Conservation (phyloP, 1,140 invertebrate genomes). For the Ctenoplectra terminalis region DNA sequence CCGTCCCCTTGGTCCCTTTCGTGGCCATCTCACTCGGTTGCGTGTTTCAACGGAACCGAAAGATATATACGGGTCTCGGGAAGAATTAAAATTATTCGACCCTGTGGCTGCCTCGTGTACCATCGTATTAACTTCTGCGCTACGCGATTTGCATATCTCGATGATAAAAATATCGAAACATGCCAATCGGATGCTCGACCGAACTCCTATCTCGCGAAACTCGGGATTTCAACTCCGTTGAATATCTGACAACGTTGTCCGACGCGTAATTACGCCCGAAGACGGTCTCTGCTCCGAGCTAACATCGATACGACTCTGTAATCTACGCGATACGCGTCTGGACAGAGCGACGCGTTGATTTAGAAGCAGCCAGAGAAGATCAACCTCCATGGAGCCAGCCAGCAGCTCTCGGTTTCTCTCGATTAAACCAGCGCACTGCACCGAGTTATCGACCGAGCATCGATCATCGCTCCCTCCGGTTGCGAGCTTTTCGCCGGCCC, state of each 20-base stretch:
- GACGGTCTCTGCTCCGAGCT: not conserved
- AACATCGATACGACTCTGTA: not conserved
- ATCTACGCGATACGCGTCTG: not conserved
- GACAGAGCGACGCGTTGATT: conserved; percentile 11
- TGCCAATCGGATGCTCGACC: not conserved
- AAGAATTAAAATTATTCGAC: conserved; percentile 6
- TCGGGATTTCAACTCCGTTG: not conserved
- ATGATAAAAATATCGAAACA: not conserved
- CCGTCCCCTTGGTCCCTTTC: no score
- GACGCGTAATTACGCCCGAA: not conserved
- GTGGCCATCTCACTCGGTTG: no score
- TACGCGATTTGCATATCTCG: not conserved
- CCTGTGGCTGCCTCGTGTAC: not conserved
- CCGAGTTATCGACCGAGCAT: not conserved
- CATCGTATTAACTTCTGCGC: not conserved
- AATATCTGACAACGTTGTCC: no score
- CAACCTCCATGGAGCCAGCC: conserved; percentile 5
- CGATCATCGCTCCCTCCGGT: not conserved
- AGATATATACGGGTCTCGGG: not conserved
- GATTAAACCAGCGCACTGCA: conserved; percentile 32
- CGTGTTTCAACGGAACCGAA: not conserved
- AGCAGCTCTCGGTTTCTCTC: conserved; percentile 28
- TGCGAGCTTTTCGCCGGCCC: not conserved
- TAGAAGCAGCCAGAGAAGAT: conserved; percentile 12
- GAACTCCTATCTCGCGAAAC: not conserved